Evolutionary conservation across 2,888 invertebrate genomes (phyloP).

Genomic region (Portevinia maculata): DNA sequence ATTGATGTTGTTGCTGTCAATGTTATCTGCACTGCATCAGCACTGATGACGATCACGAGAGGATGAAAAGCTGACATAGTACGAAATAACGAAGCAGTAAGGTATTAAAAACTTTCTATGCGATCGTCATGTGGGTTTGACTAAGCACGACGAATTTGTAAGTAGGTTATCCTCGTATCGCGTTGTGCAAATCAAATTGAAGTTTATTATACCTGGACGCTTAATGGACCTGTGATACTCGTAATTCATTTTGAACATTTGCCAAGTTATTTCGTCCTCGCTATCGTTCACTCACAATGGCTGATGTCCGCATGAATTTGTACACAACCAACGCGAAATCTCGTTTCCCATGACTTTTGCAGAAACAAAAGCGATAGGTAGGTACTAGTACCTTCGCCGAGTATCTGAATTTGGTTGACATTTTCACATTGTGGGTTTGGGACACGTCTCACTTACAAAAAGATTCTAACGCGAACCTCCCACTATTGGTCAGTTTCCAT

Average conservation of each 20-base stretch:
- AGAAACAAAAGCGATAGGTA: too few relatives aligned
- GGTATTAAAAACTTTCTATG: slow-evolving; percentile 12
- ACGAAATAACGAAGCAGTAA: slow-evolving; percentile 14
- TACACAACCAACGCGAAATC: neutral
- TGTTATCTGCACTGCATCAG: slow-evolving; percentile 1
- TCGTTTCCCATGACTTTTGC: neutral
- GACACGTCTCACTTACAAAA: neutral
- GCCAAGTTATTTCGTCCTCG: slow-evolving; percentile 64
- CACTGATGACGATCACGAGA: slow-evolving; percentile 24
- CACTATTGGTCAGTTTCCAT: slow-evolving; percentile 9
- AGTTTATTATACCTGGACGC: slow-evolving; percentile 61
- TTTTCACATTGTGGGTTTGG: slow-evolving; percentile 25
- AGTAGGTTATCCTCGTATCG: slow-evolving; percentile 8
- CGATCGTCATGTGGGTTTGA: neutral
- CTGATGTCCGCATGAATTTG: slow-evolving; percentile 18
- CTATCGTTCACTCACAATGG: slow-evolving; percentile 32
- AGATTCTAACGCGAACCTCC: neutral
- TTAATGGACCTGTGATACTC: slow-evolving; percentile 61
- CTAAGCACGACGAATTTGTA: neutral
- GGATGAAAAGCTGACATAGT: slow-evolving; percentile 20
- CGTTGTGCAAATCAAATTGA: slow-evolving; percentile 58
- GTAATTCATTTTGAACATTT: slow-evolving; percentile 68
- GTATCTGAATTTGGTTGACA: too few relatives aligned
- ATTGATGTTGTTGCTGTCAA: slow-evolving; percentile 56
- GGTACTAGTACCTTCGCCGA: too few relatives aligned